phyloP scores from a whole-genome alignment of 64 coral and sea anemone genomes.

The Dendrophyllia cribrosa region DNA sequence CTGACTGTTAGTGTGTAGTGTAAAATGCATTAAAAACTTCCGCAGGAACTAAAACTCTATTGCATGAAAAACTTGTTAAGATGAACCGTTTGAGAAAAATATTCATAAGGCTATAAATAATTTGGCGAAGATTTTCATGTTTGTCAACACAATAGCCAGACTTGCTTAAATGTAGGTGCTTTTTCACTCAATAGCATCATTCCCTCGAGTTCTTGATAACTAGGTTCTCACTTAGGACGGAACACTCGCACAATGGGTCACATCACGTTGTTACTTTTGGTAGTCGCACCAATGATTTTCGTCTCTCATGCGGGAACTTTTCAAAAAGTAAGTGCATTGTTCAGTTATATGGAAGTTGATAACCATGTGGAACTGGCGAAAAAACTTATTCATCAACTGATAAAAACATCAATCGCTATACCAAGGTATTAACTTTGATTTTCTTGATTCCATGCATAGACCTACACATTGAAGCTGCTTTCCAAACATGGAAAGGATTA shows the following conservation, averaged over 20 bases:
- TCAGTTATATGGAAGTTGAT: background rate
- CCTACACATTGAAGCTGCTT: background rate
- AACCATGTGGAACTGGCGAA: no score
- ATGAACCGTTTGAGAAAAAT: background rate
- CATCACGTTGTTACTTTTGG: background rate
- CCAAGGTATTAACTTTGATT: background rate
- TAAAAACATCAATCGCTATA: no score
- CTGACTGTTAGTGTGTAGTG: background rate
- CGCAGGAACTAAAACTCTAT: background rate
- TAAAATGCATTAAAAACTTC: background rate
- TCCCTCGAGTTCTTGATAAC: background rate
- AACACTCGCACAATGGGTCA: background rate
- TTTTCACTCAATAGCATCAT: background rate
- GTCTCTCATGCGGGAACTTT: no score
- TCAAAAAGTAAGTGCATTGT: background rate
- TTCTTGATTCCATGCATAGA: background rate
- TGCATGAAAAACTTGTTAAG: background rate
- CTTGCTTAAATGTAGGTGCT: background rate
- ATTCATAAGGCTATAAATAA: background rate
- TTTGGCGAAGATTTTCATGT: background rate
- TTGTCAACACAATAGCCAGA: background rate
- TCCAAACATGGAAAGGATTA: background rate
- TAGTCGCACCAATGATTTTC: no score
- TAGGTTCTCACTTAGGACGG: no score
- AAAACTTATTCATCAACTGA: no score